Evolutionary conservation across 2,113 vertebrate species (phyloP), one percentile per base, ranked within the genome.

Genomic region (Perca schrenkii): DNA sequence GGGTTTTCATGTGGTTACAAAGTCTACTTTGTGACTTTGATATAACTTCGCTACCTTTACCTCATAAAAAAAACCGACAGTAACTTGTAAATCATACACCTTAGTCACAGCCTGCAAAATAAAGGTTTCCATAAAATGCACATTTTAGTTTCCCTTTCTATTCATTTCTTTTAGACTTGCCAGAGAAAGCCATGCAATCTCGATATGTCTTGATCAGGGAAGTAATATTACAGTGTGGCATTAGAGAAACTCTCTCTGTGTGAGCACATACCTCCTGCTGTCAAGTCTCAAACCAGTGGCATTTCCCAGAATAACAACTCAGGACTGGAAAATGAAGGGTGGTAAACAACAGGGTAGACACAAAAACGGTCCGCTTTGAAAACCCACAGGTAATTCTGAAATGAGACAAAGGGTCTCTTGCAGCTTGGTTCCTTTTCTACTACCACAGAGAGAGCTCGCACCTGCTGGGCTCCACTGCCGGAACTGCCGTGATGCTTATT

Each of bases 271-370:
- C 84, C 86, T 65, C 89, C 90, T 65, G 88, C 88, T 87, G 90
- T 65, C 22, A 28, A 3, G 60, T 92, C 86, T 87, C 80, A 86
- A 85, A 86, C 86, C 66, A 57, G 58, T 90, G 91, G 87, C 87
- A 83, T 90, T 91, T 90, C 69, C 82, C 46, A 71, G 43, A 87
- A 91, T 79, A 90, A 83, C 74, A 76, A 68, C 68, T 67, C 68
- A 52, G 76, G 62, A 77, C 56, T 71, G 52, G 77, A 85, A 74
- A 88, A 71, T 77, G 77, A 79, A 81, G 75, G 78, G 71, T 49
- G 85, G 79, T 71, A 82, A 92, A 92, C 86, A 89, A 88, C 89
- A 16, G 31, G 61, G 80, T 40, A 52, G 61, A 74, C 47, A 36
- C 83, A 81, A 80, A 74, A 87, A 70, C 46, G 3, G 47, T 17